These are phyloP conservation scores for Anser brachyrhynchus DNA, from an alignment of 2,113 vertebrate genomes.

Conservation along the genomic window DNA sequence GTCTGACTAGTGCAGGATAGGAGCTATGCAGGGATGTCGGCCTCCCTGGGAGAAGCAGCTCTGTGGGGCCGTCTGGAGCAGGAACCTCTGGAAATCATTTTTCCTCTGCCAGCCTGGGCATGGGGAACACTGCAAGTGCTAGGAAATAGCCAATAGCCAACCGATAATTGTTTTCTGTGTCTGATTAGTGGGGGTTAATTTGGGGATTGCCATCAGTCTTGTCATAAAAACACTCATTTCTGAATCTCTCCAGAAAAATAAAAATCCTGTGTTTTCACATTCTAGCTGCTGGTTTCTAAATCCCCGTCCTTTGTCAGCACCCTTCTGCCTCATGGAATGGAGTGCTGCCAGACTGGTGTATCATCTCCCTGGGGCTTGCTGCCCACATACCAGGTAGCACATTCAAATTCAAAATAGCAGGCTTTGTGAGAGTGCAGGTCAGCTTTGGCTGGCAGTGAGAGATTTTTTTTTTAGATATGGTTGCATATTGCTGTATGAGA, in stretches of 20 bases:
- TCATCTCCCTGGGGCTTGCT: conserved; percentile 3
- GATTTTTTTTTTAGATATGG: background rate
- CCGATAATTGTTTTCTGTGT: background rate
- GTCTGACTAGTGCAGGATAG: background rate
- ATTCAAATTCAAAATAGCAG: conserved; percentile 26
- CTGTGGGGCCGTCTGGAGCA: background rate
- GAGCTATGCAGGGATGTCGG: background rate
- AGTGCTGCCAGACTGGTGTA: background rate
- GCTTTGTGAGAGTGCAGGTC: background rate
- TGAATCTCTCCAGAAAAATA: background rate
- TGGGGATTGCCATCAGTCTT: background rate
- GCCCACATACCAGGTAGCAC: background rate
- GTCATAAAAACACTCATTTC: background rate
- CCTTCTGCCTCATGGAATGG: background rate
- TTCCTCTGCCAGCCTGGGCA: background rate
- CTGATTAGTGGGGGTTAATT: background rate
- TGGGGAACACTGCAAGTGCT: background rate
- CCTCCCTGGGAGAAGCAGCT: background rate
- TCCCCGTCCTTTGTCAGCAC: conserved; percentile 1
- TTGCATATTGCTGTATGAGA: background rate
- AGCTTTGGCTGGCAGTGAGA: background rate
- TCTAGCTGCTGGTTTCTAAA: conserved; percentile 8
- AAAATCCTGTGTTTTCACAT: background rate
- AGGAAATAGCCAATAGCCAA: background rate
- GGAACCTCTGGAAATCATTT: background rate